Conservation (phyloP, 1,140 invertebrate species). For the Eurosta solidaginis region DNA sequence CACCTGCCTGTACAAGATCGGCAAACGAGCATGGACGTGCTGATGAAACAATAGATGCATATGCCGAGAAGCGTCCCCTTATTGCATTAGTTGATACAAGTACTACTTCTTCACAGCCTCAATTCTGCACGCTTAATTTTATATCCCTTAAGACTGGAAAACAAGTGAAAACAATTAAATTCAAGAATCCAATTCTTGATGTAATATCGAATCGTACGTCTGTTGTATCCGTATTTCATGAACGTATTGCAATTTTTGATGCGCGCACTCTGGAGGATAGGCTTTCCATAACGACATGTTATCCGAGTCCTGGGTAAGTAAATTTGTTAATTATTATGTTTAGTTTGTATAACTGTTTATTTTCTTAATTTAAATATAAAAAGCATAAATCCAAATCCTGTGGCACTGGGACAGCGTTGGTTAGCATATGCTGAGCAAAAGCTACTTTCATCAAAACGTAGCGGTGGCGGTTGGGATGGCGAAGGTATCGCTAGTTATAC, state of each 20-base stretch:
- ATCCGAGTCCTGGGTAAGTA: slow-evolving; percentile 71
- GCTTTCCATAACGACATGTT: slow-evolving; percentile 86
- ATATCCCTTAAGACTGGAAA: slow-evolving; percentile 88
- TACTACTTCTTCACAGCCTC: slow-evolving; percentile 72
- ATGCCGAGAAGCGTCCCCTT: slow-evolving; percentile 78
- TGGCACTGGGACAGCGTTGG: slow-evolving; percentile 84
- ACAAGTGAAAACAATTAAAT: slow-evolving; percentile 89
- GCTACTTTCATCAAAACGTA: slow-evolving; percentile 78
- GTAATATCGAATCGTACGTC: slow-evolving; percentile 82
- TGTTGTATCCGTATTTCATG: slow-evolving; percentile 84
- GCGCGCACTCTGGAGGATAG: slow-evolving; percentile 84
- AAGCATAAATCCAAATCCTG: slow-evolving; percentile 83
- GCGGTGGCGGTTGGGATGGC: slow-evolving; percentile 82
- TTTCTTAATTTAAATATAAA: not conserved
- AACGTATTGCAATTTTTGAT: slow-evolving; percentile 91
- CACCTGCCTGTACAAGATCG: slow-evolving; percentile 63
- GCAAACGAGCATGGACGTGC: slow-evolving; percentile 50
- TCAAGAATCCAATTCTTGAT: slow-evolving; percentile 87
- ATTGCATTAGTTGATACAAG: slow-evolving; percentile 81
- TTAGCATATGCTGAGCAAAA: slow-evolving; percentile 84
- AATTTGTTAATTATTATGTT: not conserved
- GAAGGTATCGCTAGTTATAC: slow-evolving; percentile 87
- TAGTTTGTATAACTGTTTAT: not conserved
- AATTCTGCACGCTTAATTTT: slow-evolving; percentile 87
- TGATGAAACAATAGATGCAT: slow-evolving; percentile 67